Evolutionary conservation across 2,888 invertebrate species (phyloP).

Genomic region (Hypolimnas misippus): DNA sequence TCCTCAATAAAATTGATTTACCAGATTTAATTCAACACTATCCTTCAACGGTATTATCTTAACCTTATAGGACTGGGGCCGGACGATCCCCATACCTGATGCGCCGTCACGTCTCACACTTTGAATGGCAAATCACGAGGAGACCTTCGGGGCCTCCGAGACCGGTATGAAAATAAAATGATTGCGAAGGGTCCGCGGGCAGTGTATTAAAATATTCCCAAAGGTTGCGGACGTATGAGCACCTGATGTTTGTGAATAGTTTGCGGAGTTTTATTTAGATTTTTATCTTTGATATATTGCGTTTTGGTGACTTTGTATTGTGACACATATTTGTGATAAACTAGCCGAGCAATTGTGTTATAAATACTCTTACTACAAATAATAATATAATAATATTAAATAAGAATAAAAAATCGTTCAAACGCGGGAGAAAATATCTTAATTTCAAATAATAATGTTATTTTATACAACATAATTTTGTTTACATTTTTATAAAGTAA

Average conservation of each 20-base stretch:
- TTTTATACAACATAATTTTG: no score
- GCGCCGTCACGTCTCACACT: constrained; percentile 52
- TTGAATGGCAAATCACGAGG: constrained; percentile 83
- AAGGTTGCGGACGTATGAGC: constrained; percentile 54
- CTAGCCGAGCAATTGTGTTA: not conserved
- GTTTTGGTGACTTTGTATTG: constrained; percentile 6
- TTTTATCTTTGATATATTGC: constrained; percentile 54
- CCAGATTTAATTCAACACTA: constrained; percentile 61
- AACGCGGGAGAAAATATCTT: no score
- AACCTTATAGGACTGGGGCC: constrained; percentile 51
- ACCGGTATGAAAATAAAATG: constrained; percentile 82
- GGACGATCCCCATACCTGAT: constrained; percentile 42
- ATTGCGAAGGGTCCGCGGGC: constrained; percentile 73
- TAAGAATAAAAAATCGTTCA: no score
- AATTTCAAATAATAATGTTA: no score
- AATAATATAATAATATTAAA: no score
- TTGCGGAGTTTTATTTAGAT: constrained; percentile 65
- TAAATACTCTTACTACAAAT: not conserved
- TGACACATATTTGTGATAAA: not conserved
- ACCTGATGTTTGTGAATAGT: constrained; percentile 77
- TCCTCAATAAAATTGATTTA: constrained; percentile 59
- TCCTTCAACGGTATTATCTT: constrained; percentile 76
- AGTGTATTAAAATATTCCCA: constrained; percentile 80
- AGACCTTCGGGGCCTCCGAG: constrained; percentile 77
- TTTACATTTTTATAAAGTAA: no score